A percentile compares a stretch with the other conserved stretches of the same genome.
phyloP scores from a whole-genome alignment of 2,888 invertebrate genomes.

The Tetanocera ferruginea region DNA sequence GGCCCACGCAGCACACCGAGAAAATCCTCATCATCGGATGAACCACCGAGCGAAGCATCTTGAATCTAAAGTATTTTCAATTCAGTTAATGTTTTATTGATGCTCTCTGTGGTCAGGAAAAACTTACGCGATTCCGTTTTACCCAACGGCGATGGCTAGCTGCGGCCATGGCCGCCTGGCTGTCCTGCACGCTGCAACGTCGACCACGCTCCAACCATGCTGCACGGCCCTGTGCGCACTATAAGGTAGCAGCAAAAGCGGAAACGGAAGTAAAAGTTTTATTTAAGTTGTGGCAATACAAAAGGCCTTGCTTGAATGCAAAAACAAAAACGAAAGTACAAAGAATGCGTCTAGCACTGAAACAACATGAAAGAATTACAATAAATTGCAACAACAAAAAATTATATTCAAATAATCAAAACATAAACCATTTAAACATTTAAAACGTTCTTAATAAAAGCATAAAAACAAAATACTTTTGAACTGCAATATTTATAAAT shows the following conservation, averaged over 20 bases:
- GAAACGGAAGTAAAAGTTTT: slow-evolving; percentile 26
- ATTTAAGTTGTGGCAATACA: background rate
- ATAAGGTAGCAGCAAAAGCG: slow-evolving; percentile 52
- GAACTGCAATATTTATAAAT: background rate
- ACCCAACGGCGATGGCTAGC: slow-evolving; percentile 83
- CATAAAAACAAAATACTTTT: background rate
- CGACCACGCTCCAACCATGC: slow-evolving; percentile 83
- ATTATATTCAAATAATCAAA: background rate
- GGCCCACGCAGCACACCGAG: slow-evolving; percentile 77
- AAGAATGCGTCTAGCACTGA: background rate
- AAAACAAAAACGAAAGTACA: background rate
- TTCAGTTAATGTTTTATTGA: background rate
- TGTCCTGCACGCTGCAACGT: slow-evolving; percentile 79
- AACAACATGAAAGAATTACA: slow-evolving; percentile 27
- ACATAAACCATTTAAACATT: background rate
- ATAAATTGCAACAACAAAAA: slow-evolving; percentile 22
- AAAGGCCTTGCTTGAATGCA: background rate
- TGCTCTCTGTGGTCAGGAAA: background rate
- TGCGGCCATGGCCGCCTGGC: slow-evolving; percentile 76
- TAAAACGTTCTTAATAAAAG: no score
- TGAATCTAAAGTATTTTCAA: slow-evolving; percentile 75
- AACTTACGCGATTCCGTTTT: slow-evolving; percentile 85
- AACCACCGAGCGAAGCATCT: slow-evolving; percentile 85
- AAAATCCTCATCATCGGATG: slow-evolving; percentile 81
- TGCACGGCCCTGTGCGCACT: slow-evolving; percentile 87